Base-by-base conservation (phyloP, 2,888 invertebrate genomes). In the Acronicta psi region DNA sequence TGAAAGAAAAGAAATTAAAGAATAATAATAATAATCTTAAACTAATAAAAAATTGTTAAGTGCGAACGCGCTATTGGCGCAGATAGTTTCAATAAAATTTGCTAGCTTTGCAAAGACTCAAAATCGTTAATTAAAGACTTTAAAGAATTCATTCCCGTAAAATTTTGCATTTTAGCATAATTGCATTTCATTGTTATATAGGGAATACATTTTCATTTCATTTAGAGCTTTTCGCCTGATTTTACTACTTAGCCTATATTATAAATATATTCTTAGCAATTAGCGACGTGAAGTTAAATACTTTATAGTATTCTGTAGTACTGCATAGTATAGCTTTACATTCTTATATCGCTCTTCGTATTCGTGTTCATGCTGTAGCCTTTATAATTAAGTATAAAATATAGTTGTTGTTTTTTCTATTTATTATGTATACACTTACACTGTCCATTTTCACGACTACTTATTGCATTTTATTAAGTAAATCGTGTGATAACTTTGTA, bases 401-500 rank as follows among this genome's bases (percentile, higher is more conserved):
- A 69, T 73, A 75, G 49, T 23, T n/a, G 34, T 76, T 80, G 44
- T 60, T 59, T 64, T 79, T 54, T 68, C 31, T 77, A 67, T 75
- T 73, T 79, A 74, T 73, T 85, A 78, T 80, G 67, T 85, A 78
- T 80, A 68, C 66, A 76, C 75, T 84, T 80, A 68, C 66, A 76
- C 75, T 84, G 74, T 84, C 77, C 69, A 67, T 79, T 81, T 79
- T 85, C 85, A 86, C 86, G 83, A 80, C 80, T 88, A 85, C 87
- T 88, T 87, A 85, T 75, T 86, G 72, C 56, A 72, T 81, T 80
- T 82, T 79, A 79, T 83, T 86, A 86, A 83, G 85, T 88, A 82
- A 84, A 82, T 88, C 84, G 88, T 87, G 88, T 87, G 84, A 84
- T 85, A 81, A 82, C 68, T 80, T 83, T 81, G 76, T 90, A 91